phyloP scores from a whole-genome alignment of 2,113 vertebrate genomes.

The Xenus cinereus region DNA sequence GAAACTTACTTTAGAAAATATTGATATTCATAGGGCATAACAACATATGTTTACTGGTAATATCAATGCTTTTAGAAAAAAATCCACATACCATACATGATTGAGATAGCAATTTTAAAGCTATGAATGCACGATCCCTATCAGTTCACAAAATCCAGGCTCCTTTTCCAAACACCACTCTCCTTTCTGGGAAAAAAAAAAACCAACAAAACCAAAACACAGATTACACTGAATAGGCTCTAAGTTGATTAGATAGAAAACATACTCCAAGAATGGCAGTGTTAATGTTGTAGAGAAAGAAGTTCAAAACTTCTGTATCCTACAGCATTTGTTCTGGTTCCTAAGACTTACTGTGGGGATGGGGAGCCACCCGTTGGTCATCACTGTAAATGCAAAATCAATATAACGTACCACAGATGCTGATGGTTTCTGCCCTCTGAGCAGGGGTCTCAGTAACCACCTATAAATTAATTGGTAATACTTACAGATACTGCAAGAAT shows the following conservation, averaged over 20 bases:
- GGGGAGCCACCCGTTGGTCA: conserved; percentile 44
- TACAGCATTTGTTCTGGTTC: neutral
- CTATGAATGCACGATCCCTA: neutral
- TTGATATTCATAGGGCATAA: neutral
- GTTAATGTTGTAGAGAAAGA: neutral
- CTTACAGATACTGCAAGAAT: neutral
- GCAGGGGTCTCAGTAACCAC: neutral
- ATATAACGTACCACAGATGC: neutral
- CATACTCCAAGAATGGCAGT: neutral
- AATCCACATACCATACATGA: neutral
- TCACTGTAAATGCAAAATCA: conserved; percentile 29
- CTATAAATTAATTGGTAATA: neutral
- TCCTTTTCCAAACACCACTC: neutral
- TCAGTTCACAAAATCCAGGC: neutral
- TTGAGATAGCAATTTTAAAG: neutral
- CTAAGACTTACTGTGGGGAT: neutral
- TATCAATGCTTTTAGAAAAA: neutral
- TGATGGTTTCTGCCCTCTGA: neutral
- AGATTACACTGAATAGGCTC: neutral
- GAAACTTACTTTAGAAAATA: neutral
- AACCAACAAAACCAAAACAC: neutral
- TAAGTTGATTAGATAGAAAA: neutral
- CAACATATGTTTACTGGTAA: neutral
- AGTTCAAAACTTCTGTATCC: neutral
- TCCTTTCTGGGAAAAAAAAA: neutral